phyloP scores from a whole-genome alignment of 2,888 invertebrate species.

The Parnassius orleans region DNA sequence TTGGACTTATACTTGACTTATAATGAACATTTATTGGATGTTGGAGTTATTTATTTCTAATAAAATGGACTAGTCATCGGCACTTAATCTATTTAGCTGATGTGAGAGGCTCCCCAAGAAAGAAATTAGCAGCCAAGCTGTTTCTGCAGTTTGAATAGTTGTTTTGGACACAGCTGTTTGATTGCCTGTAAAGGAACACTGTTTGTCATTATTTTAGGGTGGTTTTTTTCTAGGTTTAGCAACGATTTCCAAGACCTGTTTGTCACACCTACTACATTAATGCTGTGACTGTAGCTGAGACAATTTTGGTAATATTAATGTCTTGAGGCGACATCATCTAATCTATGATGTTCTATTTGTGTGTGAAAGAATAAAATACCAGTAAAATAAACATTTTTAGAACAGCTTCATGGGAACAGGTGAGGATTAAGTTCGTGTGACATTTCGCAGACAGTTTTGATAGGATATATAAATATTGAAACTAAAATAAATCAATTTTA shows the following conservation, averaged over 20 bases:
- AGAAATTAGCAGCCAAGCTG: conserved; percentile 52
- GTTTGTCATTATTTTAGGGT: conserved; percentile 73
- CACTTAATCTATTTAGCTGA: conserved; percentile 67
- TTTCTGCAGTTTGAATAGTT: conserved; percentile 45
- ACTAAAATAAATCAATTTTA: conserved; percentile 47
- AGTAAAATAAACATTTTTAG: conserved; percentile 77
- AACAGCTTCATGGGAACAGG: conserved; percentile 78
- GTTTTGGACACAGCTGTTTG: conserved; percentile 43
- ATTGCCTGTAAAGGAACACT: conserved; percentile 44
- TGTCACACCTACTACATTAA: conserved; percentile 55
- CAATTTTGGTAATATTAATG: conserved; percentile 72
- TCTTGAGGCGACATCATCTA: conserved; percentile 72
- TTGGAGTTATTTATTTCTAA: conserved; percentile 73
- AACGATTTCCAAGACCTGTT: conserved; percentile 60
- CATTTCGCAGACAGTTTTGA: conserved; percentile 51
- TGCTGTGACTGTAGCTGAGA: conserved; percentile 69
- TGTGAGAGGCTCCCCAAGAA: conserved; percentile 55
- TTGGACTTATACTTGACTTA: conserved; percentile 75
- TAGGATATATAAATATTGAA: conserved; percentile 51
- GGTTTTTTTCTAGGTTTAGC: conserved; percentile 80
- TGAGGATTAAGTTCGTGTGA: conserved; percentile 77
- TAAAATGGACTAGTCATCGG: conserved; percentile 61
- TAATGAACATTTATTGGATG: conserved; percentile 72
- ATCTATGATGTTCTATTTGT: conserved; percentile 74
- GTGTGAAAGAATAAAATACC: conserved; percentile 74